Conservation (phyloP, 1,140 invertebrate genomes). For the Caenorhabditis elegans region DNA sequence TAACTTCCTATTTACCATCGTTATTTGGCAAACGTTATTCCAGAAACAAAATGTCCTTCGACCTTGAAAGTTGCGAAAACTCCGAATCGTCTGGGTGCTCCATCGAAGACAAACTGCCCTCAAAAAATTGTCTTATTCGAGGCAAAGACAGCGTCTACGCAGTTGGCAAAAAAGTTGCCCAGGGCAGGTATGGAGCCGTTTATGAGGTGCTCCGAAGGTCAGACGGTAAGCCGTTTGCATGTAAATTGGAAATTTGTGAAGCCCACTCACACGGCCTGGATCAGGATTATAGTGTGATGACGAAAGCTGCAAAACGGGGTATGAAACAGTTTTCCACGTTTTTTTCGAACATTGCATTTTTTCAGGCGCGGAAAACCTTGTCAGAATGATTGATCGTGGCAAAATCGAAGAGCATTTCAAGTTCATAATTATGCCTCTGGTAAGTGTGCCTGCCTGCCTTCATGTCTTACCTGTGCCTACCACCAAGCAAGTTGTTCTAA, state of each 20-base stretch:
- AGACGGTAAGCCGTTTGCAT: constrained; percentile 60
- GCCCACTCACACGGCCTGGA: constrained; percentile 56
- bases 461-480: too few species aligned
- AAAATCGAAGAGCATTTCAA: constrained; percentile 66
- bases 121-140: constrained; percentile 57
- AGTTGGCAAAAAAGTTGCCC: constrained; percentile 57
- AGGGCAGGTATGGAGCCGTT: constrained; percentile 61
- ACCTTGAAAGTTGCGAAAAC: constrained; percentile 38
- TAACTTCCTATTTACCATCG: too few species aligned
- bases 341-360: background rate
- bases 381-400: constrained; percentile 60
- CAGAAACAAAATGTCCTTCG: constrained; percentile 21
- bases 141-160: constrained; percentile 58
- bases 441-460: too few species aligned
- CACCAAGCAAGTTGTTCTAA: too few species aligned
- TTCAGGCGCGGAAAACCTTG: constrained; percentile 46
- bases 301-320: constrained; percentile 49
- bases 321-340: background rate
- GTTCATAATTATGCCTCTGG: constrained; percentile 63
- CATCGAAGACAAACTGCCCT: constrained; percentile 52
- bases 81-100: constrained; percentile 37
- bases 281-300: constrained; percentile 62
- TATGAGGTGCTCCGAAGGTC: constrained; percentile 58
- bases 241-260: constrained; percentile 63
- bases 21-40: too few species aligned